Percentiles rank a stretch among this genome's conserved stretches.
Evolutionary conservation across 2,113 vertebrate genomes (phyloP).

Genomic region (Strix aluco): DNA sequence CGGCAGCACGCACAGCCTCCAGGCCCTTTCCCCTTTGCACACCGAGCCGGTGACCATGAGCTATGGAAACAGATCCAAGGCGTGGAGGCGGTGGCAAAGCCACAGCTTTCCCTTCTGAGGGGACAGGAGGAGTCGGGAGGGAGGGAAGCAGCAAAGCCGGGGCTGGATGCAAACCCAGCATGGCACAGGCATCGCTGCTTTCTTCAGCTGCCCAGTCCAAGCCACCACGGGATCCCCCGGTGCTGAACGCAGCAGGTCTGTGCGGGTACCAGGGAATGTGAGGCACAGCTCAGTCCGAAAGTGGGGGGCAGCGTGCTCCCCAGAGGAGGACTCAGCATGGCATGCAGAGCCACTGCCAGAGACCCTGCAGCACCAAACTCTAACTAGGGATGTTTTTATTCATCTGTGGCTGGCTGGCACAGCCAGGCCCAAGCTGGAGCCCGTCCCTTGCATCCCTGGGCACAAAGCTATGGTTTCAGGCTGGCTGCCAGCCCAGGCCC

Average conservation of each 20-base stretch:
- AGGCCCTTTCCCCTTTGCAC: neutral
- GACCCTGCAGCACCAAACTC: neutral
- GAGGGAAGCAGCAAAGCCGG: neutral
- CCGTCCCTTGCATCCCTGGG: neutral
- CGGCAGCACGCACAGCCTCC: fast-evolving
- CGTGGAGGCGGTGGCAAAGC: neutral
- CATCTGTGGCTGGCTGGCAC: neutral
- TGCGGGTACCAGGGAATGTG: neutral
- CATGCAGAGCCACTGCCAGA: fast-evolving
- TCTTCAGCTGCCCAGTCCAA: neutral
- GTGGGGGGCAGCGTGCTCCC: neutral
- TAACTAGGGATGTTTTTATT: fast-evolving
- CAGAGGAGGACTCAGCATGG: neutral
- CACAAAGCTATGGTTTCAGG: neutral
- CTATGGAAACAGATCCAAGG: neutral
- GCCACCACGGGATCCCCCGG: fast-evolving
- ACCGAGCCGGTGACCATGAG: neutral
- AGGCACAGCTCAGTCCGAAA: fast-evolving
- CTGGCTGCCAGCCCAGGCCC: neutral
- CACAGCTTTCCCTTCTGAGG: neutral
- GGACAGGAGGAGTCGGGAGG: neutral
- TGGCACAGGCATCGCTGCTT: neutral
- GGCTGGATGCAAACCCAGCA: neutral
- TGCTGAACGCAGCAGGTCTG: fast-evolving
- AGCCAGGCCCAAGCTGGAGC: neutral